Evolutionary conservation across 2,113 vertebrate genomes (phyloP), one percentile per base, ranked within the genome.

Genomic region (Lophura nycthemera): DNA sequence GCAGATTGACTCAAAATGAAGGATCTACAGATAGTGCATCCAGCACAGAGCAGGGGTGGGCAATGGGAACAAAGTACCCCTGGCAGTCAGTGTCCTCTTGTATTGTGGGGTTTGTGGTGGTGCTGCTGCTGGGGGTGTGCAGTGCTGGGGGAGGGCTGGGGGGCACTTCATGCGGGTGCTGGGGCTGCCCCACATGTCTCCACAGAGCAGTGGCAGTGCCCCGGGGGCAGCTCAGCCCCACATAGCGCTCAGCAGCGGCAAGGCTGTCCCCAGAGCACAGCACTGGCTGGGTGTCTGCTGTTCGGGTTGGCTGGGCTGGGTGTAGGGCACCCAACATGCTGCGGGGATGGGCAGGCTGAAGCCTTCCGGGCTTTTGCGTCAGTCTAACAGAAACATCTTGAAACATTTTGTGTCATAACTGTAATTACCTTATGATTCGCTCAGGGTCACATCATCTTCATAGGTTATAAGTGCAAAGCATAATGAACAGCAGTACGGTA

Each of bases 301-400:
- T 25, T 25, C 12, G 24, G 48, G 24, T 50, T 10, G 48, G 48
- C 48, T 50, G 52, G 27, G 52, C 52, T 30, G 52, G 14, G 27
- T 54, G 48, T 30, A 30, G 52, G 8, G 27, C 52, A 54, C 15
- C 27, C 52, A 29, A 29, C 52, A 6, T 9, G 52, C 27, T 29
- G 27, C 13, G 8, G 52, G 14, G 27, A 15, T 54, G 27, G 50
- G 27, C 52, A 54, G 52, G 52, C 34, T 42, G 29, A 61, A 25
- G 34, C 24, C 24, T 48, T 47, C 13, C 71, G 21, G 43, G 25
- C 12, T 29, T 24, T 9, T 6, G 3, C 32, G 63, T 16, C 45
- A 66, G n/a, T 0, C 40, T 12, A 13, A 14, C 43, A 89, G 45
- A 67, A 34, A 57, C 0, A 0, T n/a, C 67, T 50, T 13, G 32